phyloP scores from a whole-genome alignment of 2,113 vertebrate genomes.

The Progne subis region DNA sequence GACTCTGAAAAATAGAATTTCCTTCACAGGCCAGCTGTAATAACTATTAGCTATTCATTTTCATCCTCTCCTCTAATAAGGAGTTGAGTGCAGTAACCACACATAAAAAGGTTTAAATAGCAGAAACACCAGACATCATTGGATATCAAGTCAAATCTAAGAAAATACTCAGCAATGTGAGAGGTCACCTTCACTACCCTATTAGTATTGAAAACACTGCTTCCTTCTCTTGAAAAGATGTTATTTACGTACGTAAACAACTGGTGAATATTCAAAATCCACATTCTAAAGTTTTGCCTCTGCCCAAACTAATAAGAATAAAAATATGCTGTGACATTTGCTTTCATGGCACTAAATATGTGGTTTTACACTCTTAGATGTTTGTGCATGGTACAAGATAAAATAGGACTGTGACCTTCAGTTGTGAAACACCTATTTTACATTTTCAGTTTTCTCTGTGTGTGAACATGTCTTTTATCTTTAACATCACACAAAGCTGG shows the following conservation, averaged over 20 bases:
- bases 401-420: background rate
- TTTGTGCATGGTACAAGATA: background rate
- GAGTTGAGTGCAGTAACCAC: background rate
- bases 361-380: background rate
- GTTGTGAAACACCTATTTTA: slow-evolving; percentile 29
- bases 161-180: background rate
- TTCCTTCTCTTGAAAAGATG: background rate
- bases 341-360: background rate
- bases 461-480: slow-evolving; percentile 56
- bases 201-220: background rate
- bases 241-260: background rate
- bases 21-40: background rate
- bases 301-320: background rate
- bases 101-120: background rate
- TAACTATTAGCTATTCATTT: background rate
- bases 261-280: background rate
- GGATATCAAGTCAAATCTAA: background rate
- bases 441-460: slow-evolving; percentile 38
- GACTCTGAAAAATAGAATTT: background rate
- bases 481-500: slow-evolving; percentile 50
- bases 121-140: background rate
- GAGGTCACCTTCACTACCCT: background rate
- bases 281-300: background rate
- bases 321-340: background rate
- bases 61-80: background rate